Percentiles rank a stretch among this genome's conserved stretches.
Conservation (phyloP, 2,888 invertebrate genomes). For the Oithona nana region DNA sequence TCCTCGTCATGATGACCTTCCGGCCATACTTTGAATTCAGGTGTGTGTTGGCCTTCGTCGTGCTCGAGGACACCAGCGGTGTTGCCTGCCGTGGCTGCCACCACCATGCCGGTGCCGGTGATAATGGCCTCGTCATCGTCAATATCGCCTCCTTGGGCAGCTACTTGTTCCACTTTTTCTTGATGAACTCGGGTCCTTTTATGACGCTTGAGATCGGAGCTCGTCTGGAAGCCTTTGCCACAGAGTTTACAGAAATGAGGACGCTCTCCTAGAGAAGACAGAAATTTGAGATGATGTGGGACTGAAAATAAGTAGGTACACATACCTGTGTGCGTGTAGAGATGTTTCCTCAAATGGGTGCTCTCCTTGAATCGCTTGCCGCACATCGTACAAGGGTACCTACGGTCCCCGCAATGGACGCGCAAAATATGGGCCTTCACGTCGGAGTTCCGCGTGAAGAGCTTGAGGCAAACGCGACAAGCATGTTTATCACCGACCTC, state of each 20-base stretch:
- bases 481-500: conserved; percentile 13
- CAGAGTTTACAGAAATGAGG: conserved; percentile 16
- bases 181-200: conserved; percentile 15
- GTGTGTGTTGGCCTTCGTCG: not conserved
- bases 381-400: conserved; percentile 17
- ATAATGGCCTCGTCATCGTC: not conserved
- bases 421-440: conserved; percentile 17
- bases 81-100: not conserved
- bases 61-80: not conserved
- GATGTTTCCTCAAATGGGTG: conserved; percentile 17
- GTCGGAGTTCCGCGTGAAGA: conserved; percentile 15
- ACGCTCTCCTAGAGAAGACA: conserved; percentile 4
- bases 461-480: conserved; percentile 15
- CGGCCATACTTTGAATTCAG: not conserved
- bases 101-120: not conserved
- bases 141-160: not conserved
- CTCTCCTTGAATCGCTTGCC: conserved; percentile 17
- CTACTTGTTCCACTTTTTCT: conserved; percentile 11
- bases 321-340: conserved; percentile 18
- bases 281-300: too few relatives aligned
- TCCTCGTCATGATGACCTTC: not conserved
- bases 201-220: conserved; percentile 17
- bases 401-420: conserved; percentile 17
- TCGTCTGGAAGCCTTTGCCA: conserved; percentile 17
- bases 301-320: too few relatives aligned